Evolutionary conservation across 2,888 invertebrate species (phyloP), one percentile per base, ranked within the genome.

Genomic region (Dysmachus trigonus): DNA sequence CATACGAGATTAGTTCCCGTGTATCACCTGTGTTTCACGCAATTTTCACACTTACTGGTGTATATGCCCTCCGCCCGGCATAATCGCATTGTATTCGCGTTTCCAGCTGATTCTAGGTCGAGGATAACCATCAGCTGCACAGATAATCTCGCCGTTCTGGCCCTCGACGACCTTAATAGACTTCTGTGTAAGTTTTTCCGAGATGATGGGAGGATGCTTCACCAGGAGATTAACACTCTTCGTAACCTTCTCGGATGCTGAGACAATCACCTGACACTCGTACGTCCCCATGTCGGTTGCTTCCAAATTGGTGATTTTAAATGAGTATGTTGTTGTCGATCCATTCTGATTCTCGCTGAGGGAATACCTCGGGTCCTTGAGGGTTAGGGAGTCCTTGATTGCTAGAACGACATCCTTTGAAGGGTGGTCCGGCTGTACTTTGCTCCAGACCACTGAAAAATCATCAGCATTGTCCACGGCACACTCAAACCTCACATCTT

Each of bases 51-150:
- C 86, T 86, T 47, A 88, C 87, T 74, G 41, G 51, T 85, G 88
- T 4, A 85, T 74, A 72, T 89, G 89, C 3, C 92, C 92, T 0
- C 92, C 92, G 4, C 89, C 89, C 0, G 92, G 92, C 90, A 92
- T 90, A 13, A 92, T 90, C 8, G 93, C 93, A 87, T 96, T 94
- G 74, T 94, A 94, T 92, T 94, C 93, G 73, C 94, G 94, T 87
- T 94, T 93, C 96, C 96, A 96, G 0, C 93, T 93, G 18, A 95
- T 93, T 83, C 93, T 94, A 0, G 97, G 96, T 89, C 94, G 94
- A 0, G 97, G 97, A 90, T 95, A 96, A 0, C 97, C 97, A 88
- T 94, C 95, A 0, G 96, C 96, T 81, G 94, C 93, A 89, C 97
- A 97, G 87, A 95, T 94, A 0, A 95, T 88, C 88, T 92, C 91